These are phyloP conservation scores for Suillia variegata DNA, from an alignment of 2,888 invertebrate species.

Conservation along the genomic window DNA sequence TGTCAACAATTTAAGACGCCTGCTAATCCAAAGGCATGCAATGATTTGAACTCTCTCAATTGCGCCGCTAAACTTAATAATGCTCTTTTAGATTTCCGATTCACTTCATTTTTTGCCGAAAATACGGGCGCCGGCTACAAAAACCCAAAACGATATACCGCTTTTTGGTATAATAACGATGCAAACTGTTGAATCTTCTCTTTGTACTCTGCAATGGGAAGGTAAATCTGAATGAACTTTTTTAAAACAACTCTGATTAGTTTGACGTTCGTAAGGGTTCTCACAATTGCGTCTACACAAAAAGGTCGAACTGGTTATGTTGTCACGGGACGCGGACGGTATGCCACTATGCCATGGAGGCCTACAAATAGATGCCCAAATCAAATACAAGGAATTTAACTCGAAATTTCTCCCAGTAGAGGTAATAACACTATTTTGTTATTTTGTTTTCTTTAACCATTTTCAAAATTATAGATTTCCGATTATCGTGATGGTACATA, in stretches of 20 bases:
- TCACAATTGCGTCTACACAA: slow-evolving; percentile 67
- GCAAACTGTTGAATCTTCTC: slow-evolving; percentile 68
- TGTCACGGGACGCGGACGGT: slow-evolving; percentile 69
- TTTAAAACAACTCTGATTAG: slow-evolving; percentile 55
- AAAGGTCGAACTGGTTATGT: slow-evolving; percentile 67
- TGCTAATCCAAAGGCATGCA: slow-evolving; percentile 57
- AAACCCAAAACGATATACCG: slow-evolving; percentile 60
- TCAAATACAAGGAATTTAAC: slow-evolving; percentile 65
- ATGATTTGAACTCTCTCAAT: too few species aligned
- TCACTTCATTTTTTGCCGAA: slow-evolving; percentile 65
- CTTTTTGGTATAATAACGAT: slow-evolving; percentile 68
- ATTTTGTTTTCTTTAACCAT: neutral
- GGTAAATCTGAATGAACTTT: slow-evolving; percentile 28
- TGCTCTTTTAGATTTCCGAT: slow-evolving; percentile 59
- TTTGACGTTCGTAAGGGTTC: slow-evolving; percentile 37
- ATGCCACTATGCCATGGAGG: slow-evolving; percentile 73
- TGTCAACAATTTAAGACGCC: slow-evolving; percentile 66
- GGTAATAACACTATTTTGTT: slow-evolving; percentile 44
- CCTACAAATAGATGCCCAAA: slow-evolving; percentile 66
- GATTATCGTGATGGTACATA: slow-evolving; percentile 73
- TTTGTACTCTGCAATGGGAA: slow-evolving; percentile 65
- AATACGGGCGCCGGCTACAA: slow-evolving; percentile 62
- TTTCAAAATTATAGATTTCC: slow-evolving; percentile 60
- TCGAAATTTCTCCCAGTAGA: slow-evolving; percentile 62
- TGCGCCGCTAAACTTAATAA: too few species aligned